Evolutionary conservation across 1,140 invertebrate species (phyloP), one percentile per base, ranked within the genome.

Genomic region (Cyphomyrmex costatus): DNA sequence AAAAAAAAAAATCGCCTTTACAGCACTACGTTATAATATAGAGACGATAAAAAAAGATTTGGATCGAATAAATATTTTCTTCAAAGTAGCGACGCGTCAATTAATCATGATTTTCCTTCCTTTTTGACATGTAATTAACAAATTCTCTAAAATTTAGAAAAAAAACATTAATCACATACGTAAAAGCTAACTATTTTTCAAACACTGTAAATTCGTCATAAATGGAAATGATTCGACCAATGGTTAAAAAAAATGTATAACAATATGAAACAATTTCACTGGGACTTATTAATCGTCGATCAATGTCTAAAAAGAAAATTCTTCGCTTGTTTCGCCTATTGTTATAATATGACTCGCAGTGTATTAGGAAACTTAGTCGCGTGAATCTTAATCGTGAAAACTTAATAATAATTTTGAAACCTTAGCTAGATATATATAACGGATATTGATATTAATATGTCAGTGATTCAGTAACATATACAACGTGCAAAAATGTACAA

Each of bases 401-500:
- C 16, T 56, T 80, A 36, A 12, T 80, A 53, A 63, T 56, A 30
- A 78, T 49, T 77, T 53, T 33, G 8, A 65, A 58, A 51, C 56
- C 30, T 73, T 56, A 71, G 12, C 51, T 83, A 27, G 19, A 63
- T 8, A 56, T n/a, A 46, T 19, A 19, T 24, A 76, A 51, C 42
- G 30, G 30, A 84, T 24, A 58, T 73, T 56, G 49, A 76, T 16
- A 24, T 74, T 61, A 76, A 84, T 49, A 74, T 60, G 4, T 49
- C 66, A 74, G 36, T 36, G 46, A 84, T 76, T 84, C 30, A 84
- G 2, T 49, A 76, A 84, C 70, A 33, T 82, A 51, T 82, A 58
- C 36, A 82, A 49, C 49, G 56, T 16, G 56, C 56, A 61, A 24
- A 60, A 76, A 61, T 49, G 14, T 83, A 83, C 56, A 76, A 76